These are phyloP conservation scores for Malurus melanocephalus DNA, from an alignment of 2,113 vertebrate genomes.

Conservation along the genomic window DNA sequence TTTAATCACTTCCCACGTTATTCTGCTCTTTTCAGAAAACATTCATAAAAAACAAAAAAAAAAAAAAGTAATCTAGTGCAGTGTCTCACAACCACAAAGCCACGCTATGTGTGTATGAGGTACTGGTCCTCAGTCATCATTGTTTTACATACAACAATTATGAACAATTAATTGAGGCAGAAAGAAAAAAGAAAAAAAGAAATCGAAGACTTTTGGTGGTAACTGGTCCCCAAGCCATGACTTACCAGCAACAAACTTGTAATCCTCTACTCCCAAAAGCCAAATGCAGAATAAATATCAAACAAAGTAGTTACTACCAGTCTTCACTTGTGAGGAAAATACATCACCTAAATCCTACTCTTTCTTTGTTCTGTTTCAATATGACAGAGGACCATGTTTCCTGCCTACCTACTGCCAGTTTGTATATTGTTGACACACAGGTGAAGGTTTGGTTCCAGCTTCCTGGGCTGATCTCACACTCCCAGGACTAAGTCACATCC, in stretches of 20 bases:
- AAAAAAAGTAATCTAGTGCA: neutral
- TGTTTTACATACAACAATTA: neutral
- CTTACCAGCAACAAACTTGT: neutral
- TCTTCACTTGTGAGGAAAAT: neutral
- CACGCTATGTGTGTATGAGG: neutral
- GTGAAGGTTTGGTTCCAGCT: neutral
- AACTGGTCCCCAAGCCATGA: rapidly evolving
- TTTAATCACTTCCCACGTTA: neutral
- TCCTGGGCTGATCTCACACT: neutral
- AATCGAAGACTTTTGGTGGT: neutral
- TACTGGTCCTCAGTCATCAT: neutral
- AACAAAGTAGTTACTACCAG: neutral
- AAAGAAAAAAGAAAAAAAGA: neutral
- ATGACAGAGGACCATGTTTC: neutral
- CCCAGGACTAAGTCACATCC: neutral
- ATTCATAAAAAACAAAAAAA: neutral
- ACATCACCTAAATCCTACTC: neutral
- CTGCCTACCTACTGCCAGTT: neutral
- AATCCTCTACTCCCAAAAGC: neutral
- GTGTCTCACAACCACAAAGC: neutral
- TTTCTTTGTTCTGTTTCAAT: neutral
- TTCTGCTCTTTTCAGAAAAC: neutral
- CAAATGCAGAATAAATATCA: neutral
- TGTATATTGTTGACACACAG: neutral
- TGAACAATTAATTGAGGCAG: neutral